A percentile compares a stretch with the other conserved stretches of the same genome.
Conservation (phyloP, 2,113 vertebrate genomes). For the Maccullochella peelii region DNA sequence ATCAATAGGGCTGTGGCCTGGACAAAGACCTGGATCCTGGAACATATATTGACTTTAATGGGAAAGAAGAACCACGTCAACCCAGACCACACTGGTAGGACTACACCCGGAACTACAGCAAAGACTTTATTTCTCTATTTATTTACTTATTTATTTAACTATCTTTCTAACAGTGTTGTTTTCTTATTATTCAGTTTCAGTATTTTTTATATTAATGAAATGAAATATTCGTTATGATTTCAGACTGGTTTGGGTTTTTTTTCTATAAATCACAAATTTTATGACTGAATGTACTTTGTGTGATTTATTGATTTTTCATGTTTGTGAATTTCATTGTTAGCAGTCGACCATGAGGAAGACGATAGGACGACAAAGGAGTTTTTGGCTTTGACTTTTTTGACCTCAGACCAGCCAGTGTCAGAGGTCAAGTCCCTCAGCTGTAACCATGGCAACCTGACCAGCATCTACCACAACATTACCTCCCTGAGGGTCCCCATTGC, state of each 20-base stretch:
- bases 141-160: background rate
- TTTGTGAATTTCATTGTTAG: conserved; percentile 3
- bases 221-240: background rate
- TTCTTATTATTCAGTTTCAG: background rate
- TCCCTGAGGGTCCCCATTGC: conserved; percentile 91
- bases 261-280: background rate
- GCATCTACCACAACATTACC: conserved; percentile 72
- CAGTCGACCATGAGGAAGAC: background rate
- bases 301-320: background rate
- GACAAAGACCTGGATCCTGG: conserved; percentile 77
- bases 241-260: background rate
- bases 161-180: background rate
- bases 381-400: conserved; percentile 50
- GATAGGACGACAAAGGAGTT: conserved; percentile 31
- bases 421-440: conserved; percentile 42
- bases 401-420: conserved; percentile 65
- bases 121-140: background rate
- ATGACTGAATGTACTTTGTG: background rate
- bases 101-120: background rate
- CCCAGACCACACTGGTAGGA: conserved; percentile 22
- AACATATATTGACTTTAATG: conserved; percentile 68
- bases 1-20: conserved; percentile 87
- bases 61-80: conserved; percentile 45
- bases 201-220: background rate
- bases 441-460: conserved; percentile 36